Base-by-base conservation (phyloP, 2,797 vertebrate species). In the Martes flavigula region DNA sequence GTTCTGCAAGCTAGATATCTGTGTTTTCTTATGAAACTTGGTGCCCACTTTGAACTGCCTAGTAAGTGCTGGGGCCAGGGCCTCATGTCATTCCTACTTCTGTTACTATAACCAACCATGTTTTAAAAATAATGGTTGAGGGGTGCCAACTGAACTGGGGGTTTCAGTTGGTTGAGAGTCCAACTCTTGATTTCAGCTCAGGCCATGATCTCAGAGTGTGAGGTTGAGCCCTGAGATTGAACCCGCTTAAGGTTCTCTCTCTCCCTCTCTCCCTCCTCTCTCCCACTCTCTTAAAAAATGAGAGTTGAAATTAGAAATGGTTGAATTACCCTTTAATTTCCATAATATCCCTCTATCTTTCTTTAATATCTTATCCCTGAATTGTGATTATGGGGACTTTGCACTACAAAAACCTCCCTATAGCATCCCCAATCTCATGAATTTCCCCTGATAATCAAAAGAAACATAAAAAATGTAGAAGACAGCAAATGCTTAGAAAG, bases 91-190 rank as follows among this genome's bases (percentile, higher is more conserved):
- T 68, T 92, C 27, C n/a, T 82, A 32, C 35, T 87, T 10, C 12
- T 82, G 10, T 85, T 43, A 15, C 23, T 73, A 6, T 66, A 78
- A 56, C 8, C 21, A 66, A 20, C 3, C 75, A 1, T 20, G 0
- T 77, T 96, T 72, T 73, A 11, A 77, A 93, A 92, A 72, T 60
- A 23, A 43, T 96, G 83, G 4, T 15, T 78, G 38, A 92, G 70
- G 70, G 12, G 38, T 13, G 3, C 40, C 18, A 56, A 56, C 6
- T 56, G 54, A 56, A 56, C 25, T 43, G 14, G 21, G 14, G 40
- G 21, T 14, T 14, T 73, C 40, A 9, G 13, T 27, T 15, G 23
- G 13, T 30, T 40, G 25, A 43, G 13, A 2, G 2, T 43, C 38
- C 13, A 66, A 66, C 7, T 66, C 62, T n/a, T 66, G 32, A n/a